phyloP scores from a whole-genome alignment of 2,888 invertebrate genomes.

The Steinernema carpocapsae region DNA sequence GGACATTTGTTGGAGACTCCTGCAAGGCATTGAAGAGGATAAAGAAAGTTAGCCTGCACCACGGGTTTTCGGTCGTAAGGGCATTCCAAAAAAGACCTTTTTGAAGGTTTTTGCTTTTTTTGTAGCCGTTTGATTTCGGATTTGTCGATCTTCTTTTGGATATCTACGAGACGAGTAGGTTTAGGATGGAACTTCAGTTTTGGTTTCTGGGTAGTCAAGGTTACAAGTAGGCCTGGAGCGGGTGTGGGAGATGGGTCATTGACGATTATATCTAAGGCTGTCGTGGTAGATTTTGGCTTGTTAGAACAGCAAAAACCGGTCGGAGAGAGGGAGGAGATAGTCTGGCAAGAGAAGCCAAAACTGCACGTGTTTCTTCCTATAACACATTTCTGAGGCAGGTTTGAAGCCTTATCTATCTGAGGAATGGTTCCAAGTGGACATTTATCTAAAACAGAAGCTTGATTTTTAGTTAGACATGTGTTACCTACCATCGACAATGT shows the following conservation, averaged over 20 bases:
- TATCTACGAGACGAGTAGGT: constrained; percentile 15
- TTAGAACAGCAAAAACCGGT: constrained; percentile 32
- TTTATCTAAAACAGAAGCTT: constrained; percentile 30
- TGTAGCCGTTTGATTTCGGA: not conserved
- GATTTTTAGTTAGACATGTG: no score
- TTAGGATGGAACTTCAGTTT: not conserved
- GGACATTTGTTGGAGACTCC: constrained; percentile 38
- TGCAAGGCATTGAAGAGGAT: constrained; percentile 37
- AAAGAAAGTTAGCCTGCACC: constrained; percentile 33
- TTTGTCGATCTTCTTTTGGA: constrained; percentile 35
- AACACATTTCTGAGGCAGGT: constrained; percentile 43
- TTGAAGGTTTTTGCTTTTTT: not conserved
- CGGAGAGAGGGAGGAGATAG: not conserved
- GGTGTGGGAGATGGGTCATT: not conserved
- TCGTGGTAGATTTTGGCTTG: not conserved
- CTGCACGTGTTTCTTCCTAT: constrained; percentile 40
- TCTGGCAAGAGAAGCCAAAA: not conserved
- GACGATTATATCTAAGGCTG: not conserved
- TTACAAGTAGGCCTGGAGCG: not conserved
- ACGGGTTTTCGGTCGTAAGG: constrained; percentile 40
- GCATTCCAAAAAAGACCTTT: constrained; percentile 23
- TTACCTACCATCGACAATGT: constrained; percentile 39
- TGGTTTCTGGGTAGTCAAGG: not conserved
- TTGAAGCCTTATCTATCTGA: constrained; percentile 37
- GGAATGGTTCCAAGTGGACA: constrained; percentile 43